A percentile compares a stretch with the other conserved stretches of the same genome.
phyloP scores from a whole-genome alignment of 2,888 invertebrate species.

The Azorinus chamasolen region DNA sequence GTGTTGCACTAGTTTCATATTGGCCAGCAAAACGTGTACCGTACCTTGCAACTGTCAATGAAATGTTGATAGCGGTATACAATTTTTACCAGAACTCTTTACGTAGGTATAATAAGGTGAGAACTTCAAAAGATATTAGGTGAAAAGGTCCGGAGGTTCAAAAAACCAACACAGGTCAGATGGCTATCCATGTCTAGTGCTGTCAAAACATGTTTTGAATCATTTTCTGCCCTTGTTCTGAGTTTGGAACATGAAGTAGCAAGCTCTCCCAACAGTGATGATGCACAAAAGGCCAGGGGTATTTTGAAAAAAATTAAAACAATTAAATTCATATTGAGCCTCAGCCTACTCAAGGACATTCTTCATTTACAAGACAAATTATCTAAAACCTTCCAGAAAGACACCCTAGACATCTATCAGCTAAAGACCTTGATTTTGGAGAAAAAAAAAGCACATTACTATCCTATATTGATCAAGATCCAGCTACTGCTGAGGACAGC shows the following conservation, averaged over 20 bases:
- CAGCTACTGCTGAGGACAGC: conserved; percentile 4
- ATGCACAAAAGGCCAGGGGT: conserved; percentile 24
- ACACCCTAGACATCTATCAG: conserved; percentile 21
- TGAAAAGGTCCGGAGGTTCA: conserved; percentile 11
- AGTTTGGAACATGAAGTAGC: conserved; percentile 33
- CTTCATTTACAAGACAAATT: background rate
- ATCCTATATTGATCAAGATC: conserved; percentile 3
- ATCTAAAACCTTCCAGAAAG: conserved; percentile 6
- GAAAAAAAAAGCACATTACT: conserved; percentile 19
- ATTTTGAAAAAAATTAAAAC: conserved; percentile 34
- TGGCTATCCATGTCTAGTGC: conserved; percentile 34
- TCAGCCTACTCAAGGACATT: conserved; percentile 34
- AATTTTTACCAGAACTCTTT: conserved; percentile 38
- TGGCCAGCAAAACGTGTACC: conserved; percentile 35
- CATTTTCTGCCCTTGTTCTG: conserved; percentile 25
- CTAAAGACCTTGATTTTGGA: conserved; percentile 9
- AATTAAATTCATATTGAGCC: conserved; percentile 34
- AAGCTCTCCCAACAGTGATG: conserved; percentile 19
- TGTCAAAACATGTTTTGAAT: conserved; percentile 1
- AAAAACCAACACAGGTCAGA: conserved; percentile 34
- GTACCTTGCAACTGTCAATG: conserved; percentile 17
- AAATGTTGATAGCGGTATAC: conserved; percentile 23
- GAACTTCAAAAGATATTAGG: conserved; percentile 26
- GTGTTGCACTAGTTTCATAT: conserved; percentile 35
- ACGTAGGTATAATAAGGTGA: conserved; percentile 25